phyloP scores from a whole-genome alignment of 2,888 invertebrate species.

The Clistopyga incitator region DNA sequence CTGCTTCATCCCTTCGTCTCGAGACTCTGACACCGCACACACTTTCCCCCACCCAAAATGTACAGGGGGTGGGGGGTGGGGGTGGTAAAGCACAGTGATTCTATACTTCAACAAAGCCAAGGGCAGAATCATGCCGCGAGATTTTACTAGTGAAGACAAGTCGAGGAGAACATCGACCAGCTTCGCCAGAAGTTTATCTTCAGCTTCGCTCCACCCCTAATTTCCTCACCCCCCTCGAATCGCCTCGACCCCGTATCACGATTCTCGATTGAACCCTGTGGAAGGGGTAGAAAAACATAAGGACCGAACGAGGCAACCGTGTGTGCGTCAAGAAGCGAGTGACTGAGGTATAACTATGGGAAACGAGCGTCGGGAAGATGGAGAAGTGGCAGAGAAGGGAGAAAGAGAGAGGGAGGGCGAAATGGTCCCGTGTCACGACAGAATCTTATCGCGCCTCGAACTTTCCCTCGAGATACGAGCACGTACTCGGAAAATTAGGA shows the following conservation, averaged over 20 bases:
- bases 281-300: constrained; percentile 35
- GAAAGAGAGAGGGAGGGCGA: background rate
- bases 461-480: constrained; percentile 49
- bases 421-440: constrained; percentile 26
- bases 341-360: constrained; percentile 1
- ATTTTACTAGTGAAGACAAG: constrained; percentile 43
- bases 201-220: constrained; percentile 5
- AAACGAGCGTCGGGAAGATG: constrained; percentile 8
- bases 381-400: background rate
- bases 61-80: too few species aligned
- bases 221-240: constrained; percentile 13
- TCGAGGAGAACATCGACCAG: constrained; percentile 20
- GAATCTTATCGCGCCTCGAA: constrained; percentile 56
- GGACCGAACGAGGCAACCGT: constrained; percentile 20
- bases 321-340: background rate
- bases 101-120: constrained; percentile 24
- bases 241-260: constrained; percentile 34
- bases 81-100: background rate
- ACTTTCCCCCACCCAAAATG: background rate
- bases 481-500: constrained; percentile 56
- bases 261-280: constrained; percentile 41
- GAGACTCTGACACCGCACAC: background rate
- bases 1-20: constrained; percentile 12
- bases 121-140: constrained; percentile 40
- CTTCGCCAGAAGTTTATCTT: constrained; percentile 33